Base-by-base conservation (phyloP, 1,140 invertebrate genomes). In the Melipona quadrifasciata region DNA sequence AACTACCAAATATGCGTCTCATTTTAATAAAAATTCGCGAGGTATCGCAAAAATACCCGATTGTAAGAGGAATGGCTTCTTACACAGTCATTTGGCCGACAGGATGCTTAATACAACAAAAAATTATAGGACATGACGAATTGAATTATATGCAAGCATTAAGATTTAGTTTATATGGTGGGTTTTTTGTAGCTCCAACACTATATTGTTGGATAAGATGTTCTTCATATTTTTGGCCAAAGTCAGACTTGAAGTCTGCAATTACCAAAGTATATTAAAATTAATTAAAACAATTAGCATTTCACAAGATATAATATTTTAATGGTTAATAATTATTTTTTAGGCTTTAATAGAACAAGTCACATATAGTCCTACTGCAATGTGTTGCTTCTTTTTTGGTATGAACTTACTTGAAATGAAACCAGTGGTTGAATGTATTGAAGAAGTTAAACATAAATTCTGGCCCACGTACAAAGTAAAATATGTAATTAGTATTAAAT, bases 311-410 rank as follows among this genome's bases (percentile, higher is more conserved):
- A 21, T 76, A 78, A 74, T 34, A n/a, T 72, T 39, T 39, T 61
- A 27, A 82, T 17, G 47, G 51, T 55, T 71, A 34, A 12, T 75
- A 24, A 68, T 55, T 51, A 80, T 83, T 88, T 94, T 96, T 61
- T 90, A 98, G 97, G 97, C 97, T 84, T 90, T 97, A 53, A 95
- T 98, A 64, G 98, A 98, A 95, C 97, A 98, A 95, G 94, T 98
- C 17, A 96, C 97, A 2, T 98, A 98, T 91, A 96, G 96, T 31
- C 98, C 98, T 82, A 95, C 96, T 88, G 97, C 97, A 73, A 97
- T 98, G 95, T 95, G 95, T 82, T 97, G 96, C 90, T 98, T 98
- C 91, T 98, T 97, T 92, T 97, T 97, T 95, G 96, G 96, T 57
- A 98, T 98, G 96, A 97, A 96, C 92, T 90, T 98, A 55, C 91